Conservation (phyloP, 2,797 vertebrate genomes). For the Sciaenops ocellatus region DNA sequence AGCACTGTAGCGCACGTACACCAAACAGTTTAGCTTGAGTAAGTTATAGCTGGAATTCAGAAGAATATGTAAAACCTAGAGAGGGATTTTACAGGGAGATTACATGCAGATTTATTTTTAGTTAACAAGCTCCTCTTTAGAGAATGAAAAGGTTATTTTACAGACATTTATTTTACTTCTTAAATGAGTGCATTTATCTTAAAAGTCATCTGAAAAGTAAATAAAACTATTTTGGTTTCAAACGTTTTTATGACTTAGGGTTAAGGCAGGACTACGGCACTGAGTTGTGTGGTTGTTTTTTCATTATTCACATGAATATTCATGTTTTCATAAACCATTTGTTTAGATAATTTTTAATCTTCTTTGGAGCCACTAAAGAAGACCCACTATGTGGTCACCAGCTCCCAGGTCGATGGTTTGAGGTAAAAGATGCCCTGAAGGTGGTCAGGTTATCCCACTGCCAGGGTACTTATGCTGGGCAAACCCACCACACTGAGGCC, state of each 20-base stretch:
- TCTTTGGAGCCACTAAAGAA: slow-evolving; percentile 8
- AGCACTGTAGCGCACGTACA: slow-evolving; percentile 27
- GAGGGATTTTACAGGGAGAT: not conserved
- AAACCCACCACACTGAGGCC: slow-evolving; percentile 71
- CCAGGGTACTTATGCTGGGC: slow-evolving; percentile 61
- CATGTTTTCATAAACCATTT: slow-evolving; percentile 2
- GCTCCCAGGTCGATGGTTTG: slow-evolving; percentile 15
- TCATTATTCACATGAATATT: not conserved
- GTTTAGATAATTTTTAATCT: not conserved
- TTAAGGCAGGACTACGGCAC: not conserved
- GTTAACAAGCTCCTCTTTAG: not conserved
- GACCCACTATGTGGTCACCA: slow-evolving; percentile 8
- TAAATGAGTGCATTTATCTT: slow-evolving; percentile 3
- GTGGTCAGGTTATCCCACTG: slow-evolving; percentile 46
- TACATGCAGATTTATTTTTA: not conserved
- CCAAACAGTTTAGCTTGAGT: slow-evolving; percentile 16
- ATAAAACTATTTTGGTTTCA: slow-evolving; percentile 1
- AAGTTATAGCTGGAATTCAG: slow-evolving; percentile 9
- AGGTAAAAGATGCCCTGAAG: slow-evolving; percentile 46
- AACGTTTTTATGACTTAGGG: not conserved
- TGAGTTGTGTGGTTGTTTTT: not conserved
- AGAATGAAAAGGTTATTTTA: not conserved
- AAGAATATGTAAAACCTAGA: slow-evolving; percentile 19
- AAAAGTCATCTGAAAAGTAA: not conserved
- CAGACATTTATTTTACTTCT: not conserved